Evolutionary conservation across 2,113 vertebrate genomes (phyloP).

Genomic region (Canis aureus): DNA sequence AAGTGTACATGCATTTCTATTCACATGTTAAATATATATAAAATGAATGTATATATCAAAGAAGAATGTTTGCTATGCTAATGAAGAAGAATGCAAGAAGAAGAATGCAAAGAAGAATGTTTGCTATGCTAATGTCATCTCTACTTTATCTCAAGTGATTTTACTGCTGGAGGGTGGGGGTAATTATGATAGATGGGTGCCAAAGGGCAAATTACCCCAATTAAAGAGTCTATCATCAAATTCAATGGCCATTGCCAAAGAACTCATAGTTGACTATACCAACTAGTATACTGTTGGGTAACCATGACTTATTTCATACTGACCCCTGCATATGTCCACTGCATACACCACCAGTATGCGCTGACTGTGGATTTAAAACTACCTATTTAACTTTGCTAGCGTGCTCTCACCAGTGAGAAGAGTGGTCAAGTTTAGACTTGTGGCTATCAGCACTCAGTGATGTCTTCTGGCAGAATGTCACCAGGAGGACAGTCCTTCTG

Average conservation of each 20-base stretch:
- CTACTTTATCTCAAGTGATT: not conserved
- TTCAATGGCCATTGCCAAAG: not conserved
- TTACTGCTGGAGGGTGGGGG: not conserved
- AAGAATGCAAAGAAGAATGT: too few relatives aligned
- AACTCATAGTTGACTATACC: not conserved
- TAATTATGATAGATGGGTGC: not conserved
- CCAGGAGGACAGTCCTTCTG: not conserved
- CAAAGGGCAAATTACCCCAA: not conserved
- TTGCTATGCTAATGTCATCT: not conserved
- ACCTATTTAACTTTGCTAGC: too few relatives aligned
- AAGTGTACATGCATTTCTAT: not conserved
- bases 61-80: not conserved
- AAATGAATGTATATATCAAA: not conserved
- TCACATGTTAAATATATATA: not conserved
- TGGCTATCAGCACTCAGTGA: not conserved
- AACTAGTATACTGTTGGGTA: not conserved
- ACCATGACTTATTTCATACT: not conserved
- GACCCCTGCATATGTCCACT: not conserved
- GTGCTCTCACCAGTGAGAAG: fast-evolving
- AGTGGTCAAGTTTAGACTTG: not conserved
- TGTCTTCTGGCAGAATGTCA: not conserved
- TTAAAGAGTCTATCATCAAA: not conserved
- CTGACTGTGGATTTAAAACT: not conserved
- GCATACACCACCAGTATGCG: not conserved
- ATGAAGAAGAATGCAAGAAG: too few relatives aligned